Conservation (phyloP, 2,888 invertebrate species). For the Hypolimnas misippus region DNA sequence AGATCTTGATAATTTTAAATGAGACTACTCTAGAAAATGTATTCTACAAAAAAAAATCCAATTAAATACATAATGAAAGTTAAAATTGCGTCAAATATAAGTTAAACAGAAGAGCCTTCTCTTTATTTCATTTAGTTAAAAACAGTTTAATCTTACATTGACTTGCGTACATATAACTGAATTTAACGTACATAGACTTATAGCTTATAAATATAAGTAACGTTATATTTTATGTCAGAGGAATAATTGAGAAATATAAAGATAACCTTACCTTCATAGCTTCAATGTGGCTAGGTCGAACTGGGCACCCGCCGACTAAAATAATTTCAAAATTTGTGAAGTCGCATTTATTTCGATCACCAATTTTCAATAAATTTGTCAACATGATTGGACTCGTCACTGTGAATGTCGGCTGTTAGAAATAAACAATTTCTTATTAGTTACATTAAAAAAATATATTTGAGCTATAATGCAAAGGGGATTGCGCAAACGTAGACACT, state of each 20-base stretch:
- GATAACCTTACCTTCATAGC: slow-evolving; percentile 51
- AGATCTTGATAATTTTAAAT: no score
- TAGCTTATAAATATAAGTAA: slow-evolving; percentile 1
- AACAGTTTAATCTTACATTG: no score
- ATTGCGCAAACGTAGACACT: no score
- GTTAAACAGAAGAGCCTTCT: no score
- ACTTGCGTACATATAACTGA: no score
- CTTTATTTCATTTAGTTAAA: no score
- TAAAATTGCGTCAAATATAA: no score
- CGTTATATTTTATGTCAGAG: neutral
- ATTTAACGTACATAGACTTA: no score
- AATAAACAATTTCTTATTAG: slow-evolving; percentile 17
- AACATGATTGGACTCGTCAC: slow-evolving; percentile 58
- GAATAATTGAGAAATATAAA: neutral
- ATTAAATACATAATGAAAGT: no score
- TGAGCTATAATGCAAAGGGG: no score
- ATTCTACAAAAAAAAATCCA: no score
- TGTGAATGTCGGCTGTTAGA: slow-evolving; percentile 46
- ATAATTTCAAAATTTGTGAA: slow-evolving; percentile 58
- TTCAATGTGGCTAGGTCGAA: slow-evolving; percentile 51
- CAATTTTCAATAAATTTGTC: slow-evolving; percentile 53
- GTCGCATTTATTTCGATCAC: slow-evolving; percentile 56
- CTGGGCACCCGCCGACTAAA: slow-evolving; percentile 60
- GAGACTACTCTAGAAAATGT: no score
- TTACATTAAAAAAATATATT: neutral